Evolutionary conservation across 2,888 invertebrate genomes (phyloP), one percentile per base, ranked within the genome.

Genomic region (Perizoma flavofasciatum): DNA sequence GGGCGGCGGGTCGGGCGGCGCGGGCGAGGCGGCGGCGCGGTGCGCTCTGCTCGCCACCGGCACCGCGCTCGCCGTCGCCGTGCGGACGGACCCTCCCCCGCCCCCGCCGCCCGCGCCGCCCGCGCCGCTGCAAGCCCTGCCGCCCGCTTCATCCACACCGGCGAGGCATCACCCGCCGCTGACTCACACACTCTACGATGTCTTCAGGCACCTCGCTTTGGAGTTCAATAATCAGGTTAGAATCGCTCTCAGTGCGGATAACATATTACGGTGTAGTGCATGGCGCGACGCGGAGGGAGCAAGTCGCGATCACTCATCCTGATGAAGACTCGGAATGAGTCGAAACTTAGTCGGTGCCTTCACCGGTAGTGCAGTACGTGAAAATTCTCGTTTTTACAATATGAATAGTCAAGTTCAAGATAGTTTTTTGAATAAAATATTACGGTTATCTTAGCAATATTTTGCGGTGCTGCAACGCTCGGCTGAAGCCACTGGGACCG

Each of bases 1-100:
- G 0, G 94, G 97, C 8, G 96, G 97, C 72, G 94, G 95, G 40
- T 93, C 94, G 55, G 95, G 96, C 10, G 97, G 97, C 82, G 95
- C 97, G 22, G 98, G 97, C 82, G 95, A 96, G 48, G 93, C 94
- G 46, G 88, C 96, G 11, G 91, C 97, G 35, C 93, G 96, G 61
- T 94, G 96, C 74, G 93, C 96, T 66, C 93, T 95, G 49, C 94
- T 95, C 43, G 90, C 94, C 35, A 95, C 95, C 50, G 93, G 94
- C 48, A 94, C 94, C 57, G 93, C 93, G 66, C 86, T 95, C 50
- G 76, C 81, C 55, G 69, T 80, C 32, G 77, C 88, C 55, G 71
- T 88, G 65, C 92, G 89, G 49, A 63, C 11, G 58, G 66, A 53
- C 1, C 60, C 59, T 49, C 67, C 77, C 11, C 61, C 59, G 59